Base-by-base conservation (phyloP, 2,888 invertebrate species). In the Eupithecia insigniata region DNA sequence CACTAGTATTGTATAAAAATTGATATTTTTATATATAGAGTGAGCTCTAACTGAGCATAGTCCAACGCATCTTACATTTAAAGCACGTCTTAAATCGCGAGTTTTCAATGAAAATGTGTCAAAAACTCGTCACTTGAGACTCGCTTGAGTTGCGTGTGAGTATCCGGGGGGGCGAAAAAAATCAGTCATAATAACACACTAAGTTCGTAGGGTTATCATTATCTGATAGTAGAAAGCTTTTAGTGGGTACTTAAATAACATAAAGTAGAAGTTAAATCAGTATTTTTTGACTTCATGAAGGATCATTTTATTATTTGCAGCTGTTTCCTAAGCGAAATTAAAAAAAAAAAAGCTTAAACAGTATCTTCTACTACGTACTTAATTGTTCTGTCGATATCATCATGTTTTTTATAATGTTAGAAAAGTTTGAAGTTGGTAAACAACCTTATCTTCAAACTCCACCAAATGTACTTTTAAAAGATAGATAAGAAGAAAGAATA, bases 361-460 rank as follows among this genome's bases (percentile, higher is more conserved):
- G 8, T 36, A 1, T 36, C 14, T 16, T 39, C 39, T 39, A 16
- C 16, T 39, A 16, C 14, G 16, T 39, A 39, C 1, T 16, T 39
- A 39, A 36, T 14, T 36, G 39, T 16, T 39, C n/a, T n/a, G n/a
- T n/a, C n/a, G 0, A 6, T 5, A n/a, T 43, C 2, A n/a, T n/a
- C 46, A 55, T 12, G 22, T 0, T 26, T 12, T 26, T 22, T 14
- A 26, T 55, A 55, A 55, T 14, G 12, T 58, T 58, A 58, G 7
- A 18, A 18, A 30, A 60, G 28, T 30, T 30, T 60, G 30, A 28
- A 30, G 28, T 28, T 28, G 3, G 28, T 30, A 69, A 39, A 70
- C 73, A 60, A 67, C 36, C 65, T 73, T 73, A 73, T 73, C 70
- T 61, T 3, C 10, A 66, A 61, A 55, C 67, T 67, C 51, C 51